Conservation (phyloP, 2,888 invertebrate species). For the Dasysyrphus tricinctus region DNA sequence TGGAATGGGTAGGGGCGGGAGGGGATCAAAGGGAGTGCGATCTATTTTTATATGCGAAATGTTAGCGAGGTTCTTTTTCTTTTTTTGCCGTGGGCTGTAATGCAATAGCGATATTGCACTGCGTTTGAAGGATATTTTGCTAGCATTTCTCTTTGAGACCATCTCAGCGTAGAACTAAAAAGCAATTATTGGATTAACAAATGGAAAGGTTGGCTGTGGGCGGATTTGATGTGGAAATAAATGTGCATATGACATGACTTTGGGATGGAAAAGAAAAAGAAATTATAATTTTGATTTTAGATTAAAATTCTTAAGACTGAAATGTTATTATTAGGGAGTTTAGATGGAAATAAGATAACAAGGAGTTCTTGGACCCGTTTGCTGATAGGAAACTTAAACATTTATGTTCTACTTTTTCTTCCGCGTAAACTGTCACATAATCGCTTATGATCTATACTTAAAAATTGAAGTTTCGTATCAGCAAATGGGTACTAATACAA, state of each 20-base stretch:
- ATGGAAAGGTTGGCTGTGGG: slow-evolving; percentile 61
- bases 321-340: not conserved
- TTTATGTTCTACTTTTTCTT: too few relatives aligned
- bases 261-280: not conserved
- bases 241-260: slow-evolving; percentile 40
- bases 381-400: too few relatives aligned
- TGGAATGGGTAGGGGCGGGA: not conserved
- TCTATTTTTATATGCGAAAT: slow-evolving; percentile 67
- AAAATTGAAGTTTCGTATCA: too few relatives aligned
- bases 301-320: not conserved
- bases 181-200: slow-evolving; percentile 73
- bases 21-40: slow-evolving; percentile 51
- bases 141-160: slow-evolving; percentile 19
- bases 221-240: slow-evolving; percentile 53
- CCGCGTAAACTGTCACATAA: too few relatives aligned
- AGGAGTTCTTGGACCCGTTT: too few relatives aligned
- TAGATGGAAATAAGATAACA: not conserved
- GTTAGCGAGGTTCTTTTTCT: slow-evolving; percentile 44
- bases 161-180: slow-evolving; percentile 20
- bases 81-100: slow-evolving; percentile 67
- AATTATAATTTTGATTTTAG: not conserved
- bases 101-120: slow-evolving; percentile 71
- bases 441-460: too few relatives aligned
- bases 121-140: slow-evolving; percentile 43
- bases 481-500: too few relatives aligned